A percentile compares a stretch with the other conserved stretches of the same genome.
These are phyloP conservation scores for Xenopus borealis DNA, from an alignment of 2,113 vertebrate genomes.

Conservation along the genomic window DNA sequence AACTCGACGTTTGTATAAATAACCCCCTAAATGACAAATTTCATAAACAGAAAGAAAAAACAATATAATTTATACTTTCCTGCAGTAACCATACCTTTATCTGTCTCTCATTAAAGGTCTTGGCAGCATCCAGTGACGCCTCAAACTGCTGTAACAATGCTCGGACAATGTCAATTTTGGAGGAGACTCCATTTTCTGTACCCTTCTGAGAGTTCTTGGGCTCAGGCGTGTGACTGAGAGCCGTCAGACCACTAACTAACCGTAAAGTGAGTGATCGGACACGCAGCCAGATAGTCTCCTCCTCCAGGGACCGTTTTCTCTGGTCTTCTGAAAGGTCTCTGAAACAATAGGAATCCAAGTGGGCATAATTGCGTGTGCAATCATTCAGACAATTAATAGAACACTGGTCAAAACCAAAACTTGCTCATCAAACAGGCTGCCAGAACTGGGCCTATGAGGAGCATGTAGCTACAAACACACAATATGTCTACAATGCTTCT, in stretches of 20 bases:
- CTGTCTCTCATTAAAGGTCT: constrained; percentile 73
- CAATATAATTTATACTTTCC: too few relatives aligned
- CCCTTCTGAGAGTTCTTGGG: constrained; percentile 80
- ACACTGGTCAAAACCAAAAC: too few relatives aligned
- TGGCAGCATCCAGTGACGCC: constrained; percentile 71
- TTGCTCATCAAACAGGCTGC: too few relatives aligned
- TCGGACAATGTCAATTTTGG: constrained; percentile 70
- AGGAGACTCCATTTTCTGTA: constrained; percentile 83
- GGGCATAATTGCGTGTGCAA: constrained; percentile 47
- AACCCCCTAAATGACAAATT: too few relatives aligned
- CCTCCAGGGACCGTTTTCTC: constrained; percentile 79
- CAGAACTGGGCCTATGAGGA: too few relatives aligned
- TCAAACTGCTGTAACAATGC: constrained; percentile 81
- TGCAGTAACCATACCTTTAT: constrained; percentile 66
- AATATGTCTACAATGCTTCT: too few relatives aligned
- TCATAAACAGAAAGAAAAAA: too few relatives aligned
- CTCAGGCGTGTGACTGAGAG: constrained; percentile 67
- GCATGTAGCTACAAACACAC: too few relatives aligned
- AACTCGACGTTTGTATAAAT: too few relatives aligned
- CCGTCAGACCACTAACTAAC: constrained; percentile 76
- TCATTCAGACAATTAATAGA: too few relatives aligned
- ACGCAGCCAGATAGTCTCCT: constrained; percentile 85
- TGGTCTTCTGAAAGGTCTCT: constrained; percentile 87
- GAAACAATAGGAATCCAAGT: constrained; percentile 5
- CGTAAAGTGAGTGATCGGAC: constrained; percentile 87